A percentile compares a stretch with the other conserved stretches of the same genome.
Evolutionary conservation across 1,140 invertebrate species (phyloP).

Genomic region (Drosophila bipectinata): DNA sequence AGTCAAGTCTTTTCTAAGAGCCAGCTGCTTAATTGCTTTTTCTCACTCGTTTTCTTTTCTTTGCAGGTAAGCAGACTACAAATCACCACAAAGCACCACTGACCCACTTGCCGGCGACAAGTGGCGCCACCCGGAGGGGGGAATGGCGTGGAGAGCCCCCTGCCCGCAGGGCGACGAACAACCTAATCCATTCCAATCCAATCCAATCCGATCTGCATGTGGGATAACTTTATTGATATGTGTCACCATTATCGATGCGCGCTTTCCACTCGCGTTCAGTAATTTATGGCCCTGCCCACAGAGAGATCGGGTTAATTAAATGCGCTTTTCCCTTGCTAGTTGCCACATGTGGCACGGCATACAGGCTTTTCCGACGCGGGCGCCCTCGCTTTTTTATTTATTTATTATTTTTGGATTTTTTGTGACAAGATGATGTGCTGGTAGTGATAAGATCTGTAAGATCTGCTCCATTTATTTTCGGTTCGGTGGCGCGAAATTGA

Average conservation of each 20-base stretch:
- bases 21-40: conserved; percentile 64
- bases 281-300: conserved; percentile 64
- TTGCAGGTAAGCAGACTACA: conserved; percentile 59
- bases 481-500: conserved; percentile 55
- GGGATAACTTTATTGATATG: conserved; percentile 77
- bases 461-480: conserved; percentile 64
- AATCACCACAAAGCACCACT: conserved; percentile 45
- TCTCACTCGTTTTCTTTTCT: conserved; percentile 39
- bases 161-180: conserved; percentile 44
- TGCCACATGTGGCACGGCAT: neutral
- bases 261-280: conserved; percentile 59
- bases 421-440: conserved; percentile 30
- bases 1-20: conserved; percentile 41
- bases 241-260: conserved; percentile 69
- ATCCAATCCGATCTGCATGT: conserved; percentile 40
- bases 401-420: neutral
- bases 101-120: conserved; percentile 66
- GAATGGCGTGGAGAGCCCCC: neutral
- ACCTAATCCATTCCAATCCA: neutral
- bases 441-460: conserved; percentile 47
- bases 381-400: conserved; percentile 17
- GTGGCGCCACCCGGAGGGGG: conserved; percentile 44
- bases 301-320: conserved; percentile 61
- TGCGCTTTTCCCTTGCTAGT: conserved; percentile 26
- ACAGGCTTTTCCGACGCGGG: conserved; percentile 5